These are phyloP conservation scores for Drosophila cardini DNA, from an alignment of 1,140 invertebrate species.

Conservation along the genomic window DNA sequence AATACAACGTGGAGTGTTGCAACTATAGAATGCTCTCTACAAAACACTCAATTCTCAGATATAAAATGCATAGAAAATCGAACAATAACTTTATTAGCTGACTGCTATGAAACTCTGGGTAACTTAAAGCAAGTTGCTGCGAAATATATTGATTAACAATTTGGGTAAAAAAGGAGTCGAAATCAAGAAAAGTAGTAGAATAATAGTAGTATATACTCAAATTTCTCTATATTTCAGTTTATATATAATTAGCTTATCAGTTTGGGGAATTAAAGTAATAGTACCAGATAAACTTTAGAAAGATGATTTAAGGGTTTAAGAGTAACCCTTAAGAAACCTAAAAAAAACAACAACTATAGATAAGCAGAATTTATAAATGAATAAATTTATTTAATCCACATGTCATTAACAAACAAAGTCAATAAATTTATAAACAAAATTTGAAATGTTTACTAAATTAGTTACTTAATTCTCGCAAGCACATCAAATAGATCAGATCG, in stretches of 20 bases:
- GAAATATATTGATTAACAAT: too few relatives aligned
- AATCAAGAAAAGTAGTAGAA: too few relatives aligned
- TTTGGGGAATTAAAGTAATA: too few relatives aligned
- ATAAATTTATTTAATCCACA: not conserved
- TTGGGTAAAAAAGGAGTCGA: too few relatives aligned
- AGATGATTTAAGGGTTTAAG: too few relatives aligned
- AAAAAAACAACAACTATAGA: too few relatives aligned
- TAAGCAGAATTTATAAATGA: too few relatives aligned
- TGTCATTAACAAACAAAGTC: not conserved
- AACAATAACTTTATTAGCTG: conserved; percentile 14
- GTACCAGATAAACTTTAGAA: too few relatives aligned
- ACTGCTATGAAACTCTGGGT: conserved; percentile 6
- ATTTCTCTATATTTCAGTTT: too few relatives aligned
- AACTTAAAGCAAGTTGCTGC: not conserved
- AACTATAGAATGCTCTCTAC: conserved; percentile 40
- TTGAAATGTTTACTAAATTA: not conserved
- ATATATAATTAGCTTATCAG: too few relatives aligned
- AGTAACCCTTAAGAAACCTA: too few relatives aligned
- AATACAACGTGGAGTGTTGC: conserved; percentile 23
- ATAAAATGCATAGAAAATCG: conserved; percentile 27
- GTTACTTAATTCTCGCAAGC: not conserved
- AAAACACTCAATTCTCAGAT: conserved; percentile 22
- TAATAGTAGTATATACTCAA: too few relatives aligned
- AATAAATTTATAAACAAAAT: not conserved
- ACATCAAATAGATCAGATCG: conserved; percentile 20